Base-by-base conservation (phyloP, 2,113 vertebrate genomes). In the Lagenorhynchus albirostris region DNA sequence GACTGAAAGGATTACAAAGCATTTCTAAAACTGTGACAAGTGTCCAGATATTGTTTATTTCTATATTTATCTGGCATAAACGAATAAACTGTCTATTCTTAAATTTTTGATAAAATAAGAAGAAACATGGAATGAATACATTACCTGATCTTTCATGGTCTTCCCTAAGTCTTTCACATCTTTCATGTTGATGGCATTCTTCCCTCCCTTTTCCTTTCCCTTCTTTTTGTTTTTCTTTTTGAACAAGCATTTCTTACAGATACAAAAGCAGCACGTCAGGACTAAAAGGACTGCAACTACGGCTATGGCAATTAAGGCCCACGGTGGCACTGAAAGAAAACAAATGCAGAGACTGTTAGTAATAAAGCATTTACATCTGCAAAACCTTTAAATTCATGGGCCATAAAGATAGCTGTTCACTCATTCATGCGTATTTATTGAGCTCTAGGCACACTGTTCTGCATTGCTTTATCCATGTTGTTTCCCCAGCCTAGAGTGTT, bases 221-320 rank as follows among this genome's bases (percentile, higher is more conserved):
- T 99, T 99, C 99, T 99, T 99, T 99, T 99, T 99, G 99, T 99
- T 99, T 99, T 99, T 99, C 99, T 99, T 99, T 99, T 99, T 99
- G 99, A 99, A 99, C 97, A 99, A 99, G 98, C 99, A 99, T 98
- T 99, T 99, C 99, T 99, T 99, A 99, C 99, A 99, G 98, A 99
- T 97, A 98, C 99, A 99, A 99, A 99, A 99, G 99, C 99, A 99
- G 99, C 99, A 99, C 85, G 99, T 99, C 97, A 99, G 98, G 97
- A 99, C 99, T 99, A 99, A 99, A 94, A 99, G 99, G 98, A 99
- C 99, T 5, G 99, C 99, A 76, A 99, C 99, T 86, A 99, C 99
- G 98, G 99, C 99, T 95, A 99, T 99, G 62, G 99, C 99, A 95
- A 99, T 99, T 96, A 99, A 99, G 99, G 99, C 99, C 99, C 99